These are phyloP conservation scores for Bostrychus sinensis DNA, from an alignment of 2,113 vertebrate genomes.

Conservation along the genomic window DNA sequence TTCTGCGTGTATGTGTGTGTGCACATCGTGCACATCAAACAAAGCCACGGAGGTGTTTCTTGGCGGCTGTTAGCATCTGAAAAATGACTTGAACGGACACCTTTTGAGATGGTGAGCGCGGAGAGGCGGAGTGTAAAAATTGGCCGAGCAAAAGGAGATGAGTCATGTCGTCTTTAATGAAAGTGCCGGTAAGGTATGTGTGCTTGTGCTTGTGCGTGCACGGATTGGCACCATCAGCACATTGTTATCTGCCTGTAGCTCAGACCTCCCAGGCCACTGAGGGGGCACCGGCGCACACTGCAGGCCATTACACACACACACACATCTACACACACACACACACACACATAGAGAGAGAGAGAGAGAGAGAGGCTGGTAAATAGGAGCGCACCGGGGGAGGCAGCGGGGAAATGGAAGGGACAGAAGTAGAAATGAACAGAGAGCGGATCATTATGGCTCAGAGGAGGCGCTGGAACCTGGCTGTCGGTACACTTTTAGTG, in stretches of 20 bases:
- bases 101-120: constrained; percentile 41
- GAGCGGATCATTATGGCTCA: constrained; percentile 61
- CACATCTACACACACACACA: constrained; percentile 41
- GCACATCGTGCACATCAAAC: constrained; percentile 53
- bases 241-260: constrained; percentile 65
- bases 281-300: constrained; percentile 26
- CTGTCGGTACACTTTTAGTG: constrained; percentile 30
- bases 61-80: constrained; percentile 45
- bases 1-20: constrained; percentile 12
- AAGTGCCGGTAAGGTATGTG: constrained; percentile 43
- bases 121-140: constrained; percentile 42
- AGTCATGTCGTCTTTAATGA: constrained; percentile 64
- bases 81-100: constrained; percentile 50
- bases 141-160: constrained; percentile 41
- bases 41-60: constrained; percentile 39
- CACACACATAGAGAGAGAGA: too few species aligned
- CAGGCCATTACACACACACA: constrained; percentile 60
- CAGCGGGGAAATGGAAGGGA: constrained; percentile 18
- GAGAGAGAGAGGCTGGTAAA: constrained; percentile 44
- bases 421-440: constrained; percentile 42
- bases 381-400: constrained; percentile 19
- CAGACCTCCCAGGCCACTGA: constrained; percentile 37
- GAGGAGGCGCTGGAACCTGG: constrained; percentile 26
- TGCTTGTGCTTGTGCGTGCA: constrained; percentile 20
- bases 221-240: constrained; percentile 64